These are phyloP conservation scores for human DNA, from an alignment of 2,113 vertebrate species.

Conservation along the genomic window GRCh38 chr2:29226501-29227000, in stretches of 20 bases:
- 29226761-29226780: not conserved
- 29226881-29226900: not conserved
- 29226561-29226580: not conserved
- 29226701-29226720: not conserved
- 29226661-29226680: accelerated
- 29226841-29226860: not conserved
- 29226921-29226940: conserved; percentile 92
- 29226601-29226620: not conserved
- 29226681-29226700: not conserved
- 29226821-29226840: not conserved
- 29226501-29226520: no score
- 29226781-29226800: accelerated
- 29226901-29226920: conserved; percentile 67
- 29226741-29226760: not conserved
- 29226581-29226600: not conserved
- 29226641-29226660: not conserved
- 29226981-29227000: conserved; percentile 86
- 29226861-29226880: not conserved
- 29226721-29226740: not conserved
- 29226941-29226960: conserved; percentile 88
- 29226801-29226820: not conserved
- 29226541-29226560: not conserved
- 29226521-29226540: accelerated
- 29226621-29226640: not conserved
- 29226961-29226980: conserved; percentile 93